Evolutionary conservation across 2,797 vertebrate genomes (phyloP), one percentile per base, ranked within the genome.

Genomic region (Platalea minor): DNA sequence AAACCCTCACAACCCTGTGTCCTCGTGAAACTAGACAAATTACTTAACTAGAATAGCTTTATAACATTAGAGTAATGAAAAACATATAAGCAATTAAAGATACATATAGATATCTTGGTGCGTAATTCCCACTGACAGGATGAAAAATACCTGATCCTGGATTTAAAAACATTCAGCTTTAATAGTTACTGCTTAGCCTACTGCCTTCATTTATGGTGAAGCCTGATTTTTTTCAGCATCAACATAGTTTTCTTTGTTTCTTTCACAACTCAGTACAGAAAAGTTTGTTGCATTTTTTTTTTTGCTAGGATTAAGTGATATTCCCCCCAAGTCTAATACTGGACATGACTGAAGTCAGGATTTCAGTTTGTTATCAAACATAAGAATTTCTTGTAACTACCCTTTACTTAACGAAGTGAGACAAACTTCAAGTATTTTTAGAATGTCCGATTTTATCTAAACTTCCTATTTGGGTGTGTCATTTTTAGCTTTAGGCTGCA

Each of bases 371-470:
- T 43, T 83, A 72, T 15, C 57, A 73, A 84, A 85, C 8, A 60
- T 17, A 85, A 48, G 29, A 45, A 56, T n/a, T 82, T 82, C 25
- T 77, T 89, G 11, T 89, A 87, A 87, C 23, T 63, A 69, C 7
- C 11, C 60, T 56, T 68, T 63, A 39, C 37, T 85, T 89, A 82
- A 63, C 33, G 60, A 67, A 89, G 9, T 0, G 0, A 88, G 72
- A 82, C 9, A 15, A 87, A 59, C 5, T 53, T 57, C 6, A 87
- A 64, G 24, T 91, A 96, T 94, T 89, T 96, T 97, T 88, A 94
- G 85, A 95, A 88, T 8, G 17, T 23, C 64, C 0, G 1, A 60
- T 94, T 96, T 94, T 88, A 91, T 72, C 78, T 85, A 54, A 80
- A 77, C 60, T 81, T 92, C 64, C 48, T 89, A 91, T 78, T 70